Evolutionary conservation across 2,888 invertebrate genomes (phyloP).

Genomic region (Prosopocoilus inquinatus): DNA sequence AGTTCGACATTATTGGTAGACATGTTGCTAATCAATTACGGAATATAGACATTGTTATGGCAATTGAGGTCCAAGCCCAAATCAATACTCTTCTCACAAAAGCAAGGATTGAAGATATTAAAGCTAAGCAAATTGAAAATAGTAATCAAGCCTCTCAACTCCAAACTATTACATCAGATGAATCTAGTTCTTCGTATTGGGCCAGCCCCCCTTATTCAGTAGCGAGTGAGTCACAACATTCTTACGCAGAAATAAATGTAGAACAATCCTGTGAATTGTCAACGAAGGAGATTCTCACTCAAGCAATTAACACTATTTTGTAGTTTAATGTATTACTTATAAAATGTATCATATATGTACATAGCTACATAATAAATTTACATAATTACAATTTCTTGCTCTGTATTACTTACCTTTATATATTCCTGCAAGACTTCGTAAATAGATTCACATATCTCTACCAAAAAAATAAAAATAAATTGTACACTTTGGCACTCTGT

Average conservation of each 20-base stretch:
- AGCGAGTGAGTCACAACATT: background rate
- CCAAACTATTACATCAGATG: background rate
- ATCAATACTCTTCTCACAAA: background rate
- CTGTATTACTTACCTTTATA: background rate
- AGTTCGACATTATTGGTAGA: background rate
- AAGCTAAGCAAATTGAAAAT: background rate
- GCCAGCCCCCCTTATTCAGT: background rate
- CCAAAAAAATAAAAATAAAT: background rate
- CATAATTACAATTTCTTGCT: background rate
- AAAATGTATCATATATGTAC: background rate
- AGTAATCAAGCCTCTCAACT: background rate
- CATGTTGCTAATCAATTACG: background rate
- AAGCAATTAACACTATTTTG: background rate
- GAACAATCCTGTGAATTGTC: background rate
- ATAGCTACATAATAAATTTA: background rate
- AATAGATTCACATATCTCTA: background rate
- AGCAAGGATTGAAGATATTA: background rate
- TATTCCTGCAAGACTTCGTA: background rate
- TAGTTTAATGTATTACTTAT: background rate
- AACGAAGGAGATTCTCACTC: background rate
- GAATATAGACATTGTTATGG: background rate
- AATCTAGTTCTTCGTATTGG: background rate
- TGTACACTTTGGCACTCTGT: background rate
- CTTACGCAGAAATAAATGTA: background rate
- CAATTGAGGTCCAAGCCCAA: background rate